Evolutionary conservation across 1,140 invertebrate species (phyloP), one percentile per base, ranked within the genome.

Genomic region (Drosophila burlai): DNA sequence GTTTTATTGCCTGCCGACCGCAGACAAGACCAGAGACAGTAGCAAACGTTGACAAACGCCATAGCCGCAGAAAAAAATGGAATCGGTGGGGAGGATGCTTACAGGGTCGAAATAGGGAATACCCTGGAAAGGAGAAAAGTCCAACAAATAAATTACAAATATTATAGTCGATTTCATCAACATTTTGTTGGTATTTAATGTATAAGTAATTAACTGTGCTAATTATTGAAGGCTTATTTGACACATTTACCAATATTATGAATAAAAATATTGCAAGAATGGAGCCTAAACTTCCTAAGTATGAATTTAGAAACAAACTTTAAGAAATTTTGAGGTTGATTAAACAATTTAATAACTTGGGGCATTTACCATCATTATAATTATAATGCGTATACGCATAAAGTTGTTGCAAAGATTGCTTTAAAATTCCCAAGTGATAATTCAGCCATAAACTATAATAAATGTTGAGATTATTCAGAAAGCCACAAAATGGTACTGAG

Each of bases 1-100:
- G 84, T 84, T 87, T 87, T 84, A 89, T 69, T 84, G 84, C 77
- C 73, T 47, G 29, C 59, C 65, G 65, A 84, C 81, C 72, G 75
- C 68, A 85, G 79, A 74, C 78, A 45, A 42, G 38, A 45, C 34
- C 42, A 38, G 42, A 69, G 46, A 69, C 68, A 73, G 69, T 73
- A 73, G 69, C 69, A 73, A 73, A 72, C 29, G 67, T 46, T 74
- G 58, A 63, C 72, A 75, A 74, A 38, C 49, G 72, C 59, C 58
- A 55, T 21, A 64, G 49, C 71, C 49, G 29, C 72, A 73, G n/a
- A 74, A 45, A 74, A 46, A 75, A 46, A 47, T 55, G 15, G 24
- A 42, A 26, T 26, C 13, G n/a, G 3, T 11, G 11, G 29, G 18
- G 7, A 3, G 26, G n/a, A 9, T 36, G 18, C 13, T 3, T 4